Base-by-base conservation (phyloP, 2,888 invertebrate genomes). In the Penaeus monodon region DNA sequence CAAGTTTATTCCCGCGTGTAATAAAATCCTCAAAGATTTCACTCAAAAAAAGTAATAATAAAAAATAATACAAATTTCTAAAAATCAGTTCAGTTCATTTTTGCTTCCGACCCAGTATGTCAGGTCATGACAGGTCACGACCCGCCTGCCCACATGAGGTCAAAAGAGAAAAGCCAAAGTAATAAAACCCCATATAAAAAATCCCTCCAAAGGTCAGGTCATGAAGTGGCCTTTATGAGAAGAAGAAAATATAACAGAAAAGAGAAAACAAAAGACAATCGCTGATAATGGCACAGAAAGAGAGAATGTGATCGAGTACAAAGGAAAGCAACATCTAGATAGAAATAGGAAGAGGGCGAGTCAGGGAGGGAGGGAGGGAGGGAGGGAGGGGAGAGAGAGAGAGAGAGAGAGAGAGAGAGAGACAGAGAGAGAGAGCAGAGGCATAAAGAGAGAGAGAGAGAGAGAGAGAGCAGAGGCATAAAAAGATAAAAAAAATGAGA, bases 321-420 rank as follows among this genome's bases (percentile, higher is more conserved):
- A 70, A 70, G 70, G 70, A 70, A 27, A 70, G 70, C 14, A 3
- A 70, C n/a, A 24, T 22, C 2, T 14, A 49, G 49, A 49, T 49
- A 57, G 57, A 57, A 57, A 57, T 0, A 27, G 49, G 27, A n/a
- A 78, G 20, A 44, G 27, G n/a, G 44, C 7, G 49, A 27, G 27
- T 1, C 1, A 78, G 10, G 14, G 49, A 78, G 1, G 20, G 49
- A 44, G 17, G n/a, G 44, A 77, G n/a, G 7, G 22, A 27, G 8
- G 27, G n/a, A 44, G n/a, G 1, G 22, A 57, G 49, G 38, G 76
- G 22, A 76, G 76, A 20, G 38, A 14, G 38, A 14, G 74, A 74
- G 38, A 74, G 74, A 74, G 74, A 74, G 38, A 38, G 74, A 74
- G 38, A 78, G 0, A n/a, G n/a, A 63, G 29, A 78, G 57, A 63